phyloP scores from a whole-genome alignment of 2,797 vertebrate genomes.

The Poeciliopsis infans region DNA sequence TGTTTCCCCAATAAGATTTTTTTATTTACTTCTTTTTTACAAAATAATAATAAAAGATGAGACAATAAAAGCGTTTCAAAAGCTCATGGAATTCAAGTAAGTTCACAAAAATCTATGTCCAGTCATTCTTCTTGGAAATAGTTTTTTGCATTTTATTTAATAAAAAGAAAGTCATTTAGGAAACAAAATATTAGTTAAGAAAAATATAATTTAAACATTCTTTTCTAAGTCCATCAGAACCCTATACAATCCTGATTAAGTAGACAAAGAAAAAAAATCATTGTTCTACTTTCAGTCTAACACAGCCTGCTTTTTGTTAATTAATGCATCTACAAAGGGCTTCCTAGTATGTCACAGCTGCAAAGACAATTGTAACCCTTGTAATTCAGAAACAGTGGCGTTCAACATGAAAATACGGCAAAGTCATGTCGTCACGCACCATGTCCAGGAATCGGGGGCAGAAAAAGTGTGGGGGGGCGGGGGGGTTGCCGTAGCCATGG shows the following conservation, averaged over 20 bases:
- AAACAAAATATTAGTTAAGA: not conserved
- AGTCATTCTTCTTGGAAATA: too few relatives aligned
- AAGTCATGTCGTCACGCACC: conserved; percentile 12
- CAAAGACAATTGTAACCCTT: not conserved
- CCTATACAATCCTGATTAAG: not conserved
- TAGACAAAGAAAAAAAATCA: not conserved
- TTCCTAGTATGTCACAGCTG: not conserved
- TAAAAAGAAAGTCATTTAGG: too few relatives aligned
- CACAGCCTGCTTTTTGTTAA: not conserved
- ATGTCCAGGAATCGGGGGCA: not conserved
- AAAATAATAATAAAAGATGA: not conserved
- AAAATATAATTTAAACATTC: not conserved
- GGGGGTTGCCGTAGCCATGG: conserved; percentile 36
- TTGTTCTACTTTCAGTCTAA: not conserved
- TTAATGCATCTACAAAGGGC: not conserved
- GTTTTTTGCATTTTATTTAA: too few relatives aligned
- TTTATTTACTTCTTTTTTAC: not conserved
- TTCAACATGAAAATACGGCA: not conserved
- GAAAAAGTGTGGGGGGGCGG: too few relatives aligned
- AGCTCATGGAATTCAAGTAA: not conserved
- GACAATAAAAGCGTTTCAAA: not conserved
- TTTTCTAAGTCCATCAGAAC: not conserved
- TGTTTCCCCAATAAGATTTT: not conserved
- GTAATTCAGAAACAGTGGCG: not conserved
- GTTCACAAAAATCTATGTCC: not conserved